Conservation (phyloP, 1,140 invertebrate species). For the Drosophila ananassae region DNA sequence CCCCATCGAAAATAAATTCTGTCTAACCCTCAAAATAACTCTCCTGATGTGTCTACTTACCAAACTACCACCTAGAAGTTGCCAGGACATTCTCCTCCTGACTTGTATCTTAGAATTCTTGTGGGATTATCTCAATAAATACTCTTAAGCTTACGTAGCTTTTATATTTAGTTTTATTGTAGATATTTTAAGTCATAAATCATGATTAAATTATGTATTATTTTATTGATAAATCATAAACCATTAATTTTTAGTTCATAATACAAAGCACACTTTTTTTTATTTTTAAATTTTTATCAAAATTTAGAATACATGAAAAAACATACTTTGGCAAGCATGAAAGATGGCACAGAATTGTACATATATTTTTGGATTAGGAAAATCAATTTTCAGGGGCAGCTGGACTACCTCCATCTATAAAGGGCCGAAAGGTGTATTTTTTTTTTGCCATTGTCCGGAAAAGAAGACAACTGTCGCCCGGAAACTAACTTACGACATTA, state of each 20-base stretch:
- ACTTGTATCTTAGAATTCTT: not conserved
- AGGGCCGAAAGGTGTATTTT: constrained; percentile 22
- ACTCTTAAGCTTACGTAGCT: not conserved
- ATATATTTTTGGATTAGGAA: constrained; percentile 8
- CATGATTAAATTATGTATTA: not conserved
- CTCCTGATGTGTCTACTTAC: constrained; percentile 8
- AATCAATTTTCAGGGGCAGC: constrained; percentile 27
- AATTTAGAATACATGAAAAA: too few relatives aligned
- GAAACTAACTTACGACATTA: constrained; percentile 17
- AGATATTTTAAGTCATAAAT: not conserved
- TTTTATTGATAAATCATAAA: not conserved
- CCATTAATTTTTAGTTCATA: not conserved
- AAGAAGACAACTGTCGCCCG: constrained; percentile 22
- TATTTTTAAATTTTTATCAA: too few relatives aligned
- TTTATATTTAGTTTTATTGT: not conserved
- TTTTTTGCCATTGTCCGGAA: constrained; percentile 11
- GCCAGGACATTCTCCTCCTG: not conserved
- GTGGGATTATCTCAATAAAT: not conserved
- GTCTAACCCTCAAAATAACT: not conserved
- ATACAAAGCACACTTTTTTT: not conserved
- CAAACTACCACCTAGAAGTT: not conserved
- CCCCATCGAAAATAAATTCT: not conserved
- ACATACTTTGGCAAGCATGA: not conserved
- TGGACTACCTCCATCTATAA: not conserved
- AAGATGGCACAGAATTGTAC: not conserved